Evolutionary conservation across 2,888 invertebrate species (phyloP).

Genomic region (Heteropelma amictum): DNA sequence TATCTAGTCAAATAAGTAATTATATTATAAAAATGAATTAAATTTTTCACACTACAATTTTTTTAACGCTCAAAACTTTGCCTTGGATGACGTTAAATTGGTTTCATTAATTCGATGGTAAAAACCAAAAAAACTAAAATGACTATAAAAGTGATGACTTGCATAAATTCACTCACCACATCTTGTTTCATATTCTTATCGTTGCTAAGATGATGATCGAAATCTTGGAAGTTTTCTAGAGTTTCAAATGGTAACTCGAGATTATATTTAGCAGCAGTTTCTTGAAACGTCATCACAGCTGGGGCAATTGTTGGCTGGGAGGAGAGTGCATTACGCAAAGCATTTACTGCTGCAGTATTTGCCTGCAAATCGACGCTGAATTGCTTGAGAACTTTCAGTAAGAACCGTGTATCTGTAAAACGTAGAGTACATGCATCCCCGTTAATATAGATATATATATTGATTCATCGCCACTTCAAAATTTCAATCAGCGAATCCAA

Average conservation of each 20-base stretch:
- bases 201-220: conserved; percentile 46
- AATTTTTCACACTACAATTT: no score
- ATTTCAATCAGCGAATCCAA: no score
- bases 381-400: neutral
- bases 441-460: no score
- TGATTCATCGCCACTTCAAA: no score
- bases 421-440: no score
- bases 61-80: no score
- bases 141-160: no score
- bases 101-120: neutral
- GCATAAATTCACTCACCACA: conserved; percentile 51
- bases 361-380: neutral
- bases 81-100: no score
- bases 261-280: conserved; percentile 50
- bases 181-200: conserved; percentile 51
- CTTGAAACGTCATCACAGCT: conserved; percentile 17
- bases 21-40: neutral
- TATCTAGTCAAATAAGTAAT: neutral
- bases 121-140: no score
- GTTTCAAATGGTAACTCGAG: conserved; percentile 55
- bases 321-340: neutral
- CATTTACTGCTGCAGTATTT: conserved; percentile 13
- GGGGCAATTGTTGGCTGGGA: neutral
- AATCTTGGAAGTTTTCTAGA: conserved; percentile 47
- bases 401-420: conserved; percentile 12